Evolutionary conservation across 2,888 invertebrate genomes (phyloP), one percentile per base, ranked within the genome.

Genomic region (Seladonia tumulorum): DNA sequence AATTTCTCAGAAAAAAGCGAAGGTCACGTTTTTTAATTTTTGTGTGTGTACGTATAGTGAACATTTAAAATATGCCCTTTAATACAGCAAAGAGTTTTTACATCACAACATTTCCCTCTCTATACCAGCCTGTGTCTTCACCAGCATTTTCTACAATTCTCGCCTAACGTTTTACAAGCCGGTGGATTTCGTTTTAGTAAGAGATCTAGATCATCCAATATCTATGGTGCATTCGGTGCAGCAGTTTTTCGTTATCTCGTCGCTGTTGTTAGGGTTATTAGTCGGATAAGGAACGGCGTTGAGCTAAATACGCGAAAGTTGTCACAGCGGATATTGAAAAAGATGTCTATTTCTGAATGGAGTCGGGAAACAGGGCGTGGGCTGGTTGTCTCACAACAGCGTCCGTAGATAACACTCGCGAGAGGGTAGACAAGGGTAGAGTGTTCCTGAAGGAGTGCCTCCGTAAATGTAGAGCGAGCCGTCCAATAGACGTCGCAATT

Each of bases 401-500:
- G 29, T 29, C 63, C 63, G 63, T 63, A 63, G 63, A 63, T 63
- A 63, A 16, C 63, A 63, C 14, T 5, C 29, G 63, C 63, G 63
- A 29, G 63, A 16, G 29, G 63, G 29, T 63, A 63, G 29, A 29
- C 29, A 16, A 29, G 63, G 29, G 63, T 29, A 16, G 16, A 25
- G 63, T 63, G 16, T 63, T 16, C 16, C 16, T 29, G 63, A 14
- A 25, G 4, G 25, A 68, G 60, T n/a, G 42, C 2, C 18, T 25
- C 29, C n/a, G 39, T 12, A 47, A 63, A 39, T 63, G 76, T 66
- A 1, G n/a, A 49, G 39, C 42, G 35, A 60, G 8, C 5, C 42
- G 25, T 49, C 25, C 78, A 74, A 83, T 84, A 63, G 70, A 22
- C 83, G 74, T 16, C 47, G 57, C 70, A 71, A 78, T 83, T 70